These are phyloP conservation scores for Heterotis niloticus DNA, from an alignment of 2,113 vertebrate genomes.

Conservation along the genomic window DNA sequence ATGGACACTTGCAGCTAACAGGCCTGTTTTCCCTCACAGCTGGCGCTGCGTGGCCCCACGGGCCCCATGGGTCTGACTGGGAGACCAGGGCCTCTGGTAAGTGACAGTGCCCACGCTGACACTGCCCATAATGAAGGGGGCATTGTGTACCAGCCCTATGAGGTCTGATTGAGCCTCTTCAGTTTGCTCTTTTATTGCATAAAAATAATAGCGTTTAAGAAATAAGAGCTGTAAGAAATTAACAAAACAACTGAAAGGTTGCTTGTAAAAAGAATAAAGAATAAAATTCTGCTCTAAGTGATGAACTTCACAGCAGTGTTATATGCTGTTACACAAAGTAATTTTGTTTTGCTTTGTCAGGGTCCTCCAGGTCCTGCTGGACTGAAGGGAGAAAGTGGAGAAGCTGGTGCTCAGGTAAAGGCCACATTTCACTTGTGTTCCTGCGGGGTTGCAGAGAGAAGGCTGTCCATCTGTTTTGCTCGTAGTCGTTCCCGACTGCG, in stretches of 20 bases:
- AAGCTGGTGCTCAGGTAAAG: constrained; percentile 78
- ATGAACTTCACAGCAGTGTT: background rate
- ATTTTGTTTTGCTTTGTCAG: constrained; percentile 49
- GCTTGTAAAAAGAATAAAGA: background rate
- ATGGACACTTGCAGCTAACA: background rate
- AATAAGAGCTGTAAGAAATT: background rate
- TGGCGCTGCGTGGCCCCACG: constrained; percentile 83
- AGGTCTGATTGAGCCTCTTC: background rate
- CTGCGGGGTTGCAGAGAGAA: background rate
- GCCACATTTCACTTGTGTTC: background rate
- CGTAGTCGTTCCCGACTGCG: background rate
- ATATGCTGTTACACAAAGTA: background rate
- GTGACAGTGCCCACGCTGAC: constrained; percentile 34
- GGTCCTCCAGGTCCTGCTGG: constrained; percentile 76
- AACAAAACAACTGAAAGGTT: background rate
- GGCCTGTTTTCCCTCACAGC: constrained; percentile 56
- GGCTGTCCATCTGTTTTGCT: background rate
- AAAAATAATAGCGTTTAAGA: background rate
- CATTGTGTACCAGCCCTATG: background rate
- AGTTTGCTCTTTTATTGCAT: background rate
- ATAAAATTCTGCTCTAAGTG: background rate
- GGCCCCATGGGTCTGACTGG: constrained; percentile 87
- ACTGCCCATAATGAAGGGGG: background rate
- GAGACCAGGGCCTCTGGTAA: constrained; percentile 84
- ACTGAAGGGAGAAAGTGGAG: constrained; percentile 79